Evolutionary conservation across 1,140 invertebrate genomes (phyloP).

Genomic region (Lycorma delicatula): DNA sequence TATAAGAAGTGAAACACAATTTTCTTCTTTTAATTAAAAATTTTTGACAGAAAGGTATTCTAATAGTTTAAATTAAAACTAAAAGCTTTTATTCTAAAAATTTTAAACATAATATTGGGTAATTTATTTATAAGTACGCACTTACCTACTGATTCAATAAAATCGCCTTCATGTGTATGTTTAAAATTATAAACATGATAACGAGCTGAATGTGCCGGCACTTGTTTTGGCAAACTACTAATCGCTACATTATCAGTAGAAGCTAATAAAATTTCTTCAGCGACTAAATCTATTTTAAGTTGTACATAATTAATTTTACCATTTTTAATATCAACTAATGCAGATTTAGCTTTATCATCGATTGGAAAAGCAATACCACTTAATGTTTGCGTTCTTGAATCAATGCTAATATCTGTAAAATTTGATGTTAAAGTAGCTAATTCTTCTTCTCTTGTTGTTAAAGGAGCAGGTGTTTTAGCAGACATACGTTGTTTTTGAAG

Average conservation of each 20-base stretch:
- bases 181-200: constrained; percentile 90
- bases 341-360: constrained; percentile 49
- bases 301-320: constrained; percentile 53
- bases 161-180: constrained; percentile 88
- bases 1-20: too few relatives aligned
- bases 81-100: not conserved
- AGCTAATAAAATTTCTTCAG: constrained; percentile 25
- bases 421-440: constrained; percentile 54
- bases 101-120: constrained; percentile 6
- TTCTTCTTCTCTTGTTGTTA: constrained; percentile 85
- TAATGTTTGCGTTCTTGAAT: constrained; percentile 83
- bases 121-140: too few relatives aligned
- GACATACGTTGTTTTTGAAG: constrained; percentile 71
- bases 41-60: not conserved
- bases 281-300: constrained; percentile 49
- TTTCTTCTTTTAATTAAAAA: not conserved
- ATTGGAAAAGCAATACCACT: constrained; percentile 89
- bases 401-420: constrained; percentile 65
- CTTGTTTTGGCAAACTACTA: constrained; percentile 57
- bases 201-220: constrained; percentile 75
- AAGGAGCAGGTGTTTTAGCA: constrained; percentile 71
- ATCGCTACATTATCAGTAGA: constrained; percentile 42
- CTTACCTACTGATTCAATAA: constrained; percentile 69
- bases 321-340: constrained; percentile 46
- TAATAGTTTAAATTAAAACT: not conserved